Evolutionary conservation across 2,888 invertebrate species (phyloP).

Genomic region (Ophion ellenae): DNA sequence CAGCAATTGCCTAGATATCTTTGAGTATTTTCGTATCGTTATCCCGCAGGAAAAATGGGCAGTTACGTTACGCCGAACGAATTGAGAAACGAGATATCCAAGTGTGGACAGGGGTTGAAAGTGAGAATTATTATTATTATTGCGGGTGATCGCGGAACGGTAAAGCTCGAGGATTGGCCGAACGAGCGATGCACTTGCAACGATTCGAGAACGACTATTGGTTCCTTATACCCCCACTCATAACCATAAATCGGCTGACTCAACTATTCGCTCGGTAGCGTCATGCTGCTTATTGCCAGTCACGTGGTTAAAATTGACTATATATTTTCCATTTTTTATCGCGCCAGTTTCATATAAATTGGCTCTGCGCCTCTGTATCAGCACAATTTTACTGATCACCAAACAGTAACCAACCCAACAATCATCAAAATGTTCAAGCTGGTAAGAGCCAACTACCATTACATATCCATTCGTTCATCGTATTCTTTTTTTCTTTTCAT

Average conservation of each 20-base stretch:
- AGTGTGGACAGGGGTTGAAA: constrained; percentile 62
- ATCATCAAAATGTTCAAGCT: constrained; percentile 83
- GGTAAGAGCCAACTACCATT: constrained; percentile 75
- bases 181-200: constrained; percentile 51
- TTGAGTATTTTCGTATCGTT: constrained; percentile 35
- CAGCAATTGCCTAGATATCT: constrained; percentile 21
- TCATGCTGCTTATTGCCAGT: constrained; percentile 72
- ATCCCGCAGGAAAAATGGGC: constrained; percentile 1
- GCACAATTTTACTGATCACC: constrained; percentile 80
- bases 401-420: constrained; percentile 79
- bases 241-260: constrained; percentile 77
- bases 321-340: constrained; percentile 76
- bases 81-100: constrained; percentile 45
- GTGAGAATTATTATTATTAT: constrained; percentile 58
- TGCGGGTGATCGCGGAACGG: constrained; percentile 42
- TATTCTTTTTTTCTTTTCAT: constrained; percentile 14
- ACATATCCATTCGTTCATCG: constrained; percentile 27
- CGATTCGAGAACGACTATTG: constrained; percentile 56
- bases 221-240: constrained; percentile 65
- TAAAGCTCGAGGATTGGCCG: constrained; percentile 70
- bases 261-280: constrained; percentile 75
- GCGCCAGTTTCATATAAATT: constrained; percentile 78
- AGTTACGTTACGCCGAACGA: constrained; percentile 10
- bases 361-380: constrained; percentile 67
- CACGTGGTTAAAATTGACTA: constrained; percentile 72